Evolutionary conservation across 2,797 vertebrate species (phyloP), one percentile per base, ranked within the genome.

Genomic region (Odontamblyopus lacepedii): DNA sequence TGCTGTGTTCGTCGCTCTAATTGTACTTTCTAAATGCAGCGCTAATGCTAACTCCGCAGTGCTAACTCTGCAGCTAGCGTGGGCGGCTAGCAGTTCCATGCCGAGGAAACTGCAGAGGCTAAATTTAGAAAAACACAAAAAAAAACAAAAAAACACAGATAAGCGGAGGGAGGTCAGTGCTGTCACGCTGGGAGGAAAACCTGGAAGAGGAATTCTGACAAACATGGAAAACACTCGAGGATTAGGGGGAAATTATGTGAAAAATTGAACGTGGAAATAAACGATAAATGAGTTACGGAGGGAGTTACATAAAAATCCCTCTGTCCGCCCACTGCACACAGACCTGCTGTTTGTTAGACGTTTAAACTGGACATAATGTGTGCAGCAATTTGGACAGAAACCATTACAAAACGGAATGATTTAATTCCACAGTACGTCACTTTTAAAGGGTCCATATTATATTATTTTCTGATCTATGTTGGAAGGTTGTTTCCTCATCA

Each of bases 21-120:
- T 26, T 44, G 35, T 35, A 50, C 63, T 65, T 16, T 65, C 63
- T 50, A 27, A 65, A 65, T 50, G 63, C 41, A 41, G 63, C 63
- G 38, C n/a, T n/a, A 16, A 65, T 38, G 63, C n/a, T n/a, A 16
- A 65, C 63, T 50, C 13, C 26, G 23, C 35, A 63, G 62, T 2
- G 29, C 23, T 48, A 48, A 48, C 13, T 48, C 44, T 48, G 44
- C 44, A 6, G 56, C 51, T 29, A 2, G 61, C 12, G 63, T 65
- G 41, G 63, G 38, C 41, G 63, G 13, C 63, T 48, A 13, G 13
- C 63, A 26, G 63, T 41, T 41, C 32, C 8, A 1, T 3, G 23
- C 35, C n/a, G 41, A 48, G 63, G 63, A 50, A 65, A 48, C 41
- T 6, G 41, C 63, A 48, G 38, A 15, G 63, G 63, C 63, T 65